phyloP scores from a whole-genome alignment of 2,888 invertebrate species.

The Harmothoe impar region DNA sequence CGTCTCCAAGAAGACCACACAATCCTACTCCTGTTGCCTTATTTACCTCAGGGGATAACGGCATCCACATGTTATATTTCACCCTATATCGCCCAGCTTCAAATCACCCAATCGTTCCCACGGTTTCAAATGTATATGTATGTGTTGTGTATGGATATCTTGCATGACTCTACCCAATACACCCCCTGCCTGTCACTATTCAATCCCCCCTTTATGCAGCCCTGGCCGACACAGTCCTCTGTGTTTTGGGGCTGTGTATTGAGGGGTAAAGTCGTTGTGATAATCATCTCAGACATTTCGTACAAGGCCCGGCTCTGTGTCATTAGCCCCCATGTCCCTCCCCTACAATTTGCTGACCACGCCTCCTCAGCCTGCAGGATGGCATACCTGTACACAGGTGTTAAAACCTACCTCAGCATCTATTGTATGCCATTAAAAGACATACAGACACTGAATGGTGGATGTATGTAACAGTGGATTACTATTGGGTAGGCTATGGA shows the following conservation, averaged over 20 bases:
- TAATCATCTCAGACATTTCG: not conserved
- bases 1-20: not conserved
- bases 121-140: not conserved
- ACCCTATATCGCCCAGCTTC: not conserved
- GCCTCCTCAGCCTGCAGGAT: not conserved
- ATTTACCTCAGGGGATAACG: not conserved
- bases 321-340: conserved; percentile 14
- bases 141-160: not conserved
- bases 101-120: conserved; percentile 5
- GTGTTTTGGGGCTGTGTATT: not conserved
- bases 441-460: not conserved
- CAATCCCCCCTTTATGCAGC: not conserved
- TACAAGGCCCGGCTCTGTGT: not conserved
- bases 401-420: no score
- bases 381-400: no score
- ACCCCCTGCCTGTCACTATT: not conserved
- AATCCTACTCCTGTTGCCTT: not conserved
- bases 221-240: not conserved
- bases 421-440: no score
- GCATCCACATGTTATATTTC: conserved; percentile 6
- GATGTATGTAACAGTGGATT: not conserved
- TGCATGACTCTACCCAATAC: conserved; percentile 1
- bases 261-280: conserved; percentile 5
- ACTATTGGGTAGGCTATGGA: not conserved
- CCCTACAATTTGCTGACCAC: conserved; percentile 29